Percentiles rank a stretch among this genome's conserved stretches.
Conservation (phyloP, 2,888 invertebrate species). For the Drosophila tanythrix region DNA sequence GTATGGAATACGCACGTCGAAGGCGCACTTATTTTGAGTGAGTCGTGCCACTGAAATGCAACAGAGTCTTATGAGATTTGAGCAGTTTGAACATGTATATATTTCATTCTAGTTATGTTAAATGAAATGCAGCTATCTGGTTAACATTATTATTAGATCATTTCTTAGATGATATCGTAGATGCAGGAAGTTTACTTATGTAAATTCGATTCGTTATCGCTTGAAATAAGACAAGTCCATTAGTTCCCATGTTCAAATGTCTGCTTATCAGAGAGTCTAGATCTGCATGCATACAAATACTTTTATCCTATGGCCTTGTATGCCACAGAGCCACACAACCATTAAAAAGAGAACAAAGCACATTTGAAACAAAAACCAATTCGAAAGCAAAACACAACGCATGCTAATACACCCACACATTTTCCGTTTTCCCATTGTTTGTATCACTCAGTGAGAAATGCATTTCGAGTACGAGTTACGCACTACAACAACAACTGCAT, state of each 20-base stretch:
- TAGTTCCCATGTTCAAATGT: constrained; percentile 15
- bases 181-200: constrained; percentile 25
- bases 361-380: constrained; percentile 29
- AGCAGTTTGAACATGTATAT: constrained; percentile 4
- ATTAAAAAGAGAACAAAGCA: constrained; percentile 37
- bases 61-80: constrained; percentile 1
- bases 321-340: constrained; percentile 10
- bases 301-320: constrained; percentile 34
- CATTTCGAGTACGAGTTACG: constrained; percentile 50
- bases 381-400: constrained; percentile 21
- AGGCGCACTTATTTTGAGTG: neutral
- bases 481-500: constrained; percentile 33
- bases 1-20: neutral
- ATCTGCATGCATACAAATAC: constrained; percentile 33
- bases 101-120: neutral
- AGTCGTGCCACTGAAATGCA: constrained; percentile 2
- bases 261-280: constrained; percentile 26
- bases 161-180: constrained; percentile 1
- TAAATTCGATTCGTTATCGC: constrained; percentile 40
- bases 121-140: neutral
- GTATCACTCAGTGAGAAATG: constrained; percentile 31
- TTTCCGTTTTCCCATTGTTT: constrained; percentile 45
- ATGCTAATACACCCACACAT: constrained; percentile 49
- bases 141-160: neutral
- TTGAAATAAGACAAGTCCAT: constrained; percentile 20